Percentiles rank a stretch among this genome's conserved stretches.
These are phyloP conservation scores for Sterrhoptilus dennistouni DNA, from an alignment of 2,113 vertebrate species.

Conservation along the genomic window DNA sequence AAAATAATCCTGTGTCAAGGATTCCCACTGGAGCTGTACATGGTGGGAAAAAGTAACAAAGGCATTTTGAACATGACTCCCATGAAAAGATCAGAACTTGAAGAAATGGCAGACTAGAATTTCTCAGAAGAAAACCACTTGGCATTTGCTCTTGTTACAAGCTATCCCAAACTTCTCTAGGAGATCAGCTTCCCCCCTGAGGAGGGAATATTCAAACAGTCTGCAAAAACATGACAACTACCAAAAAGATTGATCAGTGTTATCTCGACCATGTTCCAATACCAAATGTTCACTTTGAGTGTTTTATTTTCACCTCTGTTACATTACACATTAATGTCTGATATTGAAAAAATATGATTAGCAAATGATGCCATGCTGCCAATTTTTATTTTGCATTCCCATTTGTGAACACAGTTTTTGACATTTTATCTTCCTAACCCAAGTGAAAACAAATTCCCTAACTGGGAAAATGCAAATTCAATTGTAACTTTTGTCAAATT, in stretches of 20 bases:
- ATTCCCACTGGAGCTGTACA: not conserved
- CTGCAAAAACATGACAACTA: not conserved
- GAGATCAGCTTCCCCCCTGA: not conserved
- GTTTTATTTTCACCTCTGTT: conserved; percentile 44
- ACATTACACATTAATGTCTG: conserved; percentile 4
- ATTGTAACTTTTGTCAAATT: not conserved
- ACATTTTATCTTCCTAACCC: not conserved
- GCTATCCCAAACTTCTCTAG: not conserved
- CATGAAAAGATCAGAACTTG: not conserved
- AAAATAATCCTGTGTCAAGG: not conserved
- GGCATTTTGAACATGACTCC: not conserved
- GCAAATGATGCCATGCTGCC: not conserved
- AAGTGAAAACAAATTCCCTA: not conserved
- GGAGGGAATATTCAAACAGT: not conserved
- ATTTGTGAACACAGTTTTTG: not conserved
- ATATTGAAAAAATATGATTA: not conserved
- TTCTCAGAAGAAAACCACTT: not conserved
- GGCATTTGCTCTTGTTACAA: not conserved
- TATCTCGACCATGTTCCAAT: not conserved
- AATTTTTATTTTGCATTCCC: conserved; percentile 28
- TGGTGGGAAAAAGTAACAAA: not conserved
- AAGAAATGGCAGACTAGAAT: not conserved
- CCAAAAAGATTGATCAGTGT: conserved; percentile 22
- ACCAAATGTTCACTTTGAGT: conserved; percentile 39
- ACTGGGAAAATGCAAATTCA: not conserved